Percentiles rank a stretch among this genome's conserved stretches.
Conservation (phyloP, 2,888 invertebrate genomes). For the Tenthredo distinguenda region DNA sequence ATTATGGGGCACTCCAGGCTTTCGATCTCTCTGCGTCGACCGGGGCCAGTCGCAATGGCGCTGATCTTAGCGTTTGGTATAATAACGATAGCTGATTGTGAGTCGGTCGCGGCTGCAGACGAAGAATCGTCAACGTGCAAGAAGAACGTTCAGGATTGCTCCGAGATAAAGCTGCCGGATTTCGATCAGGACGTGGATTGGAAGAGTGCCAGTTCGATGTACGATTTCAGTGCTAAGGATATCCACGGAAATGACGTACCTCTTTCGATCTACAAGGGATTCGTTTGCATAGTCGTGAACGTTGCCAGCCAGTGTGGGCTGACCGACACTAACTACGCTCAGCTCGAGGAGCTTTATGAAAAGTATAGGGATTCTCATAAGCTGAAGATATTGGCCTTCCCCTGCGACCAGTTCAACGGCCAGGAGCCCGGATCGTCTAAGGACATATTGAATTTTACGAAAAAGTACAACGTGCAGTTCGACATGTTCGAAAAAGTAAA, state of each 20-base stretch:
- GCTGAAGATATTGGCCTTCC: slow-evolving; percentile 84
- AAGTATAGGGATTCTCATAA: slow-evolving; percentile 85
- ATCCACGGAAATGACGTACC: slow-evolving; percentile 90
- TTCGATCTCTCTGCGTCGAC: not conserved
- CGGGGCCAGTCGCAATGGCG: not conserved
- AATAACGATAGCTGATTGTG: not conserved
- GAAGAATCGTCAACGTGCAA: not conserved
- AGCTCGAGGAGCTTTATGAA: slow-evolving; percentile 87
- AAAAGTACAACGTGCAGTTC: slow-evolving; percentile 72
- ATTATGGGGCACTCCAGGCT: not conserved
- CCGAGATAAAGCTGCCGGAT: not conserved
- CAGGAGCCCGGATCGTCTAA: slow-evolving; percentile 76
- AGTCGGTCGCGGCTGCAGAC: not conserved
- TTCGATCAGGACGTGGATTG: slow-evolving; percentile 78
- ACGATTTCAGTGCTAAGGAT: slow-evolving; percentile 90
- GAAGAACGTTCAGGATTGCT: slow-evolving; percentile 18
- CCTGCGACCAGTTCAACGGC: slow-evolving; percentile 84
- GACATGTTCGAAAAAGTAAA: slow-evolving; percentile 76
- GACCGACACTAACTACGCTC: slow-evolving; percentile 89
- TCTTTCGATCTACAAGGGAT: slow-evolving; percentile 88
- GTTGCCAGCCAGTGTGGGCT: slow-evolving; percentile 93
- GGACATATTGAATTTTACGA: slow-evolving; percentile 72
- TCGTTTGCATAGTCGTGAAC: slow-evolving; percentile 91
- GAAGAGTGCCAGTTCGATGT: slow-evolving; percentile 85
- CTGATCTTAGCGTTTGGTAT: not conserved